A percentile compares a stretch with the other conserved stretches of the same genome.
Evolutionary conservation across 2,888 invertebrate species (phyloP).

Genomic region (Stictocephala bisonia): DNA sequence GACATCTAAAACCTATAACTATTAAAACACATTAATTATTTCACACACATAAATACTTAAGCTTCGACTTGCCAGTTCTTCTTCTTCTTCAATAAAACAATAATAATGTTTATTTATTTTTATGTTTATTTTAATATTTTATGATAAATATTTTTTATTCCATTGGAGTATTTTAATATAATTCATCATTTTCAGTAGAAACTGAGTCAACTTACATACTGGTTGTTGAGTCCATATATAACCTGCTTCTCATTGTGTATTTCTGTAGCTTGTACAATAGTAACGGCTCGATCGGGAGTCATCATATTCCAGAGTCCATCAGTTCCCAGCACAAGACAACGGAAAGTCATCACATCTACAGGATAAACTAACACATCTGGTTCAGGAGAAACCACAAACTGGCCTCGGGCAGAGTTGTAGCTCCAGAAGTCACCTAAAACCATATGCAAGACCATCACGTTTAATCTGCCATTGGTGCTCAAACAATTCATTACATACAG

Average conservation of each 20-base stretch:
- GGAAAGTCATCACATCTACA: slow-evolving; percentile 75
- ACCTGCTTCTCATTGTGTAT: slow-evolving; percentile 77
- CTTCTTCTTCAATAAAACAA: too few relatives aligned
- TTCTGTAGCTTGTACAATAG: slow-evolving; percentile 85
- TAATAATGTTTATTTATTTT: too few relatives aligned
- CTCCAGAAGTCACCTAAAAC: slow-evolving; percentile 92
- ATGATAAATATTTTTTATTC: too few relatives aligned
- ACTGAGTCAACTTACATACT: slow-evolving; percentile 54
- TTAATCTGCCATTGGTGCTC: neutral
- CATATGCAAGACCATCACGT: neutral
- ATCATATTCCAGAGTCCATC: slow-evolving; percentile 99
- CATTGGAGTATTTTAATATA: too few relatives aligned
- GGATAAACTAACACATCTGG: slow-evolving; percentile 92
- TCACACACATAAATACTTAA: too few relatives aligned
- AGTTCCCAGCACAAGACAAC: slow-evolving; percentile 94
- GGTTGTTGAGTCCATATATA: slow-evolving; percentile 64
- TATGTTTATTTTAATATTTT: too few relatives aligned
- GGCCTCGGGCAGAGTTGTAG: slow-evolving; percentile 89
- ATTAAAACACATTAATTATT: too few relatives aligned
- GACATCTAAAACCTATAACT: too few relatives aligned
- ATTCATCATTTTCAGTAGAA: too few relatives aligned
- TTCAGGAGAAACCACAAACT: slow-evolving; percentile 97
- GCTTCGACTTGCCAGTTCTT: too few relatives aligned
- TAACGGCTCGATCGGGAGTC: slow-evolving; percentile 83
- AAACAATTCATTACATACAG: neutral